Evolutionary conservation across 1,140 invertebrate species (phyloP), one percentile per base, ranked within the genome.

Genomic region (Drosophila arizonae): DNA sequence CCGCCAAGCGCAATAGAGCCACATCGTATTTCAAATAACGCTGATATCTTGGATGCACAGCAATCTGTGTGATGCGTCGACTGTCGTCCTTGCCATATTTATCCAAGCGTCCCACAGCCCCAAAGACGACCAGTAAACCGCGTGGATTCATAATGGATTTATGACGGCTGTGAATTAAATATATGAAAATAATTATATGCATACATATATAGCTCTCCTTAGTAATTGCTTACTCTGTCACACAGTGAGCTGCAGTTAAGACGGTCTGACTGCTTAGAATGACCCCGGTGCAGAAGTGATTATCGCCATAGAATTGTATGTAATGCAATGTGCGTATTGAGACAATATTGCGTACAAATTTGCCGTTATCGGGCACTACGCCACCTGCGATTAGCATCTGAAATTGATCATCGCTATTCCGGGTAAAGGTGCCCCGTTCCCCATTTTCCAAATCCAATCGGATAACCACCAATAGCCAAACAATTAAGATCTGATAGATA

Each of bases 221-320:
- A 3, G 6, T 17, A 13, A 3, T 13, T 5, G 17, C 81, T 70
- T 68, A 86, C 81, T 86, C 81, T 15, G 81, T 79, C 0, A 86
- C 46, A 33, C 81, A 86, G 46, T 86, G 81, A 3, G 81, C 81
- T 3, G 81, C 81, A 0, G 81, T 87, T 10, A 86, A n/a, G 1
- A 86, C 58, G 0, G 54, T 60, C 11, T 57, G 64, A 39, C 82
- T 81, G 54, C 67, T 81, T 4, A 86, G 41, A 5, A 86, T 57
- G n/a, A 87, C 24, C 2, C 81, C 81, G 3, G 75, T 72, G 45
- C 81, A 86, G 6, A 87, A 86, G 33, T 86, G 81, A 45, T 86
- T 86, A 30, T 86, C 81, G 0, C 81, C 81, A 1, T 10, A 15
- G 3, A n/a, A 68, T 10, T 52, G 3, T 0, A 87, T 46, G 8